A percentile compares a stretch with the other conserved stretches of the same genome.
phyloP scores from a whole-genome alignment of 2,888 invertebrate species.

The Netelia inedita region DNA sequence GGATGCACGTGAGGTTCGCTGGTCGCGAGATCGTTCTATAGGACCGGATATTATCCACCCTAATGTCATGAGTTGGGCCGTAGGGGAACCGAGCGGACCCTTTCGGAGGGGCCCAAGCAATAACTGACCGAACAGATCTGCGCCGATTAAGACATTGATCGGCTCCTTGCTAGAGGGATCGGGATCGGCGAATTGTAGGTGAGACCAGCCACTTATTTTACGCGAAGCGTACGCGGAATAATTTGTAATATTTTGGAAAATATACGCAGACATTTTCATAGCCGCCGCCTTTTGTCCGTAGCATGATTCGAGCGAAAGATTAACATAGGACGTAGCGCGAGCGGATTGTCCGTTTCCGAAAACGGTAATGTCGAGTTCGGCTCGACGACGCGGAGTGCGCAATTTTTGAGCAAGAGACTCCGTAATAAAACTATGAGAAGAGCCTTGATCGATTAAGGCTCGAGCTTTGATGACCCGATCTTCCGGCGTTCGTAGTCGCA shows the following conservation, averaged over 20 bases:
- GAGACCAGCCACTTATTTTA: neutral
- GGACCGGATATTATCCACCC: conserved; percentile 65
- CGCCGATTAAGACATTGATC: conserved; percentile 46
- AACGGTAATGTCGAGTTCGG: conserved; percentile 42
- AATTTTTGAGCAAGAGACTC: conserved; percentile 55
- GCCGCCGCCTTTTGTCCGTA: neutral
- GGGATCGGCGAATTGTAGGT: conserved; percentile 43
- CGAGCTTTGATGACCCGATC: neutral
- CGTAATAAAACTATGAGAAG: conserved; percentile 64
- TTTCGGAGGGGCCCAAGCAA: conserved; percentile 19
- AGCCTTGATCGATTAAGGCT: conserved; percentile 64
- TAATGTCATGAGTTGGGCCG: conserved; percentile 54
- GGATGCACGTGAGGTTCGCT: neutral
- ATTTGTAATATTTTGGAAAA: neutral
- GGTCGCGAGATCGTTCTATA: neutral
- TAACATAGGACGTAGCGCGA: neutral
- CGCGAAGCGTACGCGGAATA: neutral
- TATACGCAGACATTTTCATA: neutral
- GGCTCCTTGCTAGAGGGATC: neutral
- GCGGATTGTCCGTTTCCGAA: conserved; percentile 27
- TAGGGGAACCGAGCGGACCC: conserved; percentile 23
- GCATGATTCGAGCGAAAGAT: neutral
- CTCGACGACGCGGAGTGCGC: conserved; percentile 29
- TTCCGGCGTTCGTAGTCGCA: neutral
- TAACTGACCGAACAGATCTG: conserved; percentile 51